Base-by-base conservation (phyloP, 2,888 invertebrate genomes). In the Oscheius onirici region DNA sequence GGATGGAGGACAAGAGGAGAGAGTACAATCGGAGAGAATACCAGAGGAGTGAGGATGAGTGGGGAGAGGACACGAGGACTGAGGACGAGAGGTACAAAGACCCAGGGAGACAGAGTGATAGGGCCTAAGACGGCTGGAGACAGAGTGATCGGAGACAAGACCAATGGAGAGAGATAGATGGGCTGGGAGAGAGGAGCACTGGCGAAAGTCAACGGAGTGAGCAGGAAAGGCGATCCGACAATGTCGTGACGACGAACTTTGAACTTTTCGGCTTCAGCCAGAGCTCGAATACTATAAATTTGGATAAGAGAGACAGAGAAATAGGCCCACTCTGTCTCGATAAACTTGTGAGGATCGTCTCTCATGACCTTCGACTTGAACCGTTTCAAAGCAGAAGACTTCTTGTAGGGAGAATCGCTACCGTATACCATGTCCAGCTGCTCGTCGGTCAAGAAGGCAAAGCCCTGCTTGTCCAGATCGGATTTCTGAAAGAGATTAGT, bases 381-480 rank as follows among this genome's bases (percentile, higher is more conserved):
- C 46, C 70, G 72, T 24, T 74, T 77, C 60, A 80, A 61, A 1
- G 74, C 69, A 13, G 74, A 72, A 5, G 67, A 60, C 40, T 74
- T 66, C 28, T 84, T 78, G 65, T 80, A 86, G 8, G 86, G 85
- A 22, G 82, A 80, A 3, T 76, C 72, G 40, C 78, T 71, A 54
- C 86, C 86, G 68, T 86, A 86, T 10, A 86, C 65, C 15, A 81
- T 75, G 5, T 83, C 73, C 51, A 86, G 26, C 70, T 86, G 86
- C 11, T 78, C 73, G 17, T 60, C n/a, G 8, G 75, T 79, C 67
- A 86, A 60, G 54, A 82, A 75, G 0, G 83, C 73, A 71, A 70
- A 86, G 10, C 86, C 86, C 2, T 80, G 74, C 34, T 74, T 72
- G 68, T 86, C 84, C 69, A 86, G 60, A n/a, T 78, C 75, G 22